Conservation (phyloP, 2,113 vertebrate genomes). For the Eira barbara region DNA sequence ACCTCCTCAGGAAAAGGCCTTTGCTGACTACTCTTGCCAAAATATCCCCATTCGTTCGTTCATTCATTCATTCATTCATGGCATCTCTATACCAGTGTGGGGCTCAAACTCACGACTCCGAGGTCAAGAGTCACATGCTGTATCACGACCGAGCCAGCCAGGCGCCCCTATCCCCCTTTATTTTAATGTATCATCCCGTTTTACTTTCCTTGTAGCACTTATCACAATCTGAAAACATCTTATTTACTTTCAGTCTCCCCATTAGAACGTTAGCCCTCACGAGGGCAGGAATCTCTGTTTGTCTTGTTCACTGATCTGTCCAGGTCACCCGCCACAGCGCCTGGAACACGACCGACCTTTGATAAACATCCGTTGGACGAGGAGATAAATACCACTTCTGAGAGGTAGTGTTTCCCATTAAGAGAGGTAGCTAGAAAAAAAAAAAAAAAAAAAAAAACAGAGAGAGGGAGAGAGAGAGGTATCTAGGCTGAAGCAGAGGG, state of each 20-base stretch:
- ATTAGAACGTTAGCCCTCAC: background rate
- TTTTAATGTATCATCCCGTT: background rate
- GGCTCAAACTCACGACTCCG: background rate
- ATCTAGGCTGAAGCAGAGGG: background rate
- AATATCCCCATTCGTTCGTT: background rate
- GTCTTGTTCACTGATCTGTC: background rate
- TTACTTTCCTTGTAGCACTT: background rate
- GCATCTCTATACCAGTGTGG: background rate
- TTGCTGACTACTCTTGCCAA: background rate
- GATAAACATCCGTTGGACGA: background rate
- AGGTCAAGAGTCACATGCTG: background rate
- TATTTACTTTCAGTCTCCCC: background rate
- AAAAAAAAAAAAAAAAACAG: no score
- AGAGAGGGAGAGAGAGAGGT: no score
- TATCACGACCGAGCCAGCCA: background rate
- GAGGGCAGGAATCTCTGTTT: background rate
- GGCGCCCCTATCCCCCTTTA: background rate
- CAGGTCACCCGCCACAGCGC: background rate
- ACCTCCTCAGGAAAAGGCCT: background rate
- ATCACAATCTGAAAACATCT: background rate
- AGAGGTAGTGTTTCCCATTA: background rate
- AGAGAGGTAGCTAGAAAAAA: background rate
- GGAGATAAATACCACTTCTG: background rate
- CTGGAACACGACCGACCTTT: background rate
- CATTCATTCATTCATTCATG: background rate